Percentiles rank a stretch among this genome's conserved stretches.
Evolutionary conservation across 1,140 invertebrate species (phyloP).

Genomic region (Dryas iulia): DNA sequence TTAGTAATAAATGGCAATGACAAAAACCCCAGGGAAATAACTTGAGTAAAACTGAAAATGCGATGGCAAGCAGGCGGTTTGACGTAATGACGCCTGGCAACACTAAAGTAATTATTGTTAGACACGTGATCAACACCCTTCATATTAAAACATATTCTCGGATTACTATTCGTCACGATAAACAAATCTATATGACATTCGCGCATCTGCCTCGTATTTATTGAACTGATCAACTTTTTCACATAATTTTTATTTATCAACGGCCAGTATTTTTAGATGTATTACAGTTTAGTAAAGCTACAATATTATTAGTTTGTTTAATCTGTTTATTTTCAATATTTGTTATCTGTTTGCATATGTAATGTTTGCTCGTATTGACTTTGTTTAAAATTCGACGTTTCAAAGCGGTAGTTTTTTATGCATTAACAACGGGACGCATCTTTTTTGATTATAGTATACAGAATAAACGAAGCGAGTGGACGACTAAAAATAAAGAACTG

Average conservation of each 20-base stretch:
- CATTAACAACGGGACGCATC: constrained; percentile 1
- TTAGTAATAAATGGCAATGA: constrained; percentile 68
- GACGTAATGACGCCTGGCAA: constrained; percentile 60
- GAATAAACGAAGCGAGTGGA: constrained; percentile 24
- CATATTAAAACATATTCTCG: constrained; percentile 54
- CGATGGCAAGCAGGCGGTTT: constrained; percentile 54
- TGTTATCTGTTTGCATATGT: constrained; percentile 8
- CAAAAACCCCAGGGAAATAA: constrained; percentile 65
- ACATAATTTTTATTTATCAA: constrained; percentile 20
- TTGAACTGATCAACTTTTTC: constrained; percentile 25
- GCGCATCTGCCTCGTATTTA: constrained; percentile 29
- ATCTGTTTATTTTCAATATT: constrained; percentile 13
- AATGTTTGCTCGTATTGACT: neutral
- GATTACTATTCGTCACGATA: constrained; percentile 39
- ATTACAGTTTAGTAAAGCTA: constrained; percentile 7
- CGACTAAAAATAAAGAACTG: constrained; percentile 43
- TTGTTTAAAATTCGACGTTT: neutral
- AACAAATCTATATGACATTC: constrained; percentile 28
- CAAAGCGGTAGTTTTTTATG: constrained; percentile 13
- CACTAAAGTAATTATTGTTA: constrained; percentile 74
- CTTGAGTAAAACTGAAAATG: constrained; percentile 65
- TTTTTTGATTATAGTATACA: constrained; percentile 19
- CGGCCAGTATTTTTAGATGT: constrained; percentile 12
- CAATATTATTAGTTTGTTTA: constrained; percentile 22
- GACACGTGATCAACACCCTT: constrained; percentile 59